Evolutionary conservation across 2,888 invertebrate species (phyloP), one percentile per base, ranked within the genome.

Genomic region (Frankliniella fusca): DNA sequence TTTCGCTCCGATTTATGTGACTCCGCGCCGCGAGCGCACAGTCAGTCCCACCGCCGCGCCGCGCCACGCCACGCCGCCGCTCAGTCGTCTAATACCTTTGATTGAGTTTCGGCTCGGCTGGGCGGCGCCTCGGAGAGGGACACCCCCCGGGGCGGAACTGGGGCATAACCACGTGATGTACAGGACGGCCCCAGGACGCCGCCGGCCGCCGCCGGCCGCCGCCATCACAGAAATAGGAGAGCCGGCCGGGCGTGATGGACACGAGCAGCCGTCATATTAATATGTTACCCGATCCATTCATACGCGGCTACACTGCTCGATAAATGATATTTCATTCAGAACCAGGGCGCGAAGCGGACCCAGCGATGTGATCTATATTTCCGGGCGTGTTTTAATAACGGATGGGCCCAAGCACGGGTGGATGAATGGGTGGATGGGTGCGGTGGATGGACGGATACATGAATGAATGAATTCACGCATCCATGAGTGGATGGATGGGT

Each of bases 61-160:
- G 61, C 70, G 70, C 70, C 54, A 23, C 70, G 23, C 70, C 70
- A 5, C 38, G 38, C 38, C 38, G 38, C 38, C 38, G 38, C 38
- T 38, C 38, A 38, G 54, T 38, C 38, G 70, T 23, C 70, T 76
- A 76, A 76, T 76, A 76, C 70, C 70, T 76, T 76, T 76, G 70
- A 76, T 76, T 76, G 70, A 76, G 70, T 76, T 76, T 27, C 27
- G 38, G 38, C 38, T 38, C 38, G 38, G 38, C 38, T 38, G 38
- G 38, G 38, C 38, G 54, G 54, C 15, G 54, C 18, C 70, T 61
- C 70, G 27, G 70, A n/a, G 65, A 70, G 27, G 12, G 23, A 76
- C 70, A 76, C 70, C 70, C 70, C 70, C 70, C 70, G 70, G 70
- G 70, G 70, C 70, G 70, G 70, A 76, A 23, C 70, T 76, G 70